Conservation (phyloP, 2,888 invertebrate genomes). For the Zaprionus lineosus region DNA sequence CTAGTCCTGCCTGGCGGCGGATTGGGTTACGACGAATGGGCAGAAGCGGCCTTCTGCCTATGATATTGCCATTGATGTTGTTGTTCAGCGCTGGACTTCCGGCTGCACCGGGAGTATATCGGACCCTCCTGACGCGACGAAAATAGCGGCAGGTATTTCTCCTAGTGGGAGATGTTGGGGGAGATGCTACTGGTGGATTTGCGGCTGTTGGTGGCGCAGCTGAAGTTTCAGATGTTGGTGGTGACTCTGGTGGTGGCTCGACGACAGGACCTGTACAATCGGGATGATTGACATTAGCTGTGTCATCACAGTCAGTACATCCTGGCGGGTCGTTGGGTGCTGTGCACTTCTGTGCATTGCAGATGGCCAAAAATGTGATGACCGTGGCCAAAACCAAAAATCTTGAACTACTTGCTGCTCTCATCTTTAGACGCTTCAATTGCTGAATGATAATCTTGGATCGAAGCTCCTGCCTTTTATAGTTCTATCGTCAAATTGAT, state of each 20-base stretch:
- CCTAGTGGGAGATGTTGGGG: too few species aligned
- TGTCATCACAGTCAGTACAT: slow-evolving; percentile 16
- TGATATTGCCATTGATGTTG: too few species aligned
- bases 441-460: not conserved
- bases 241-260: not conserved
- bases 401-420: not conserved
- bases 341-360: slow-evolving; percentile 2
- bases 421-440: slow-evolving; percentile 9
- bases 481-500: not conserved
- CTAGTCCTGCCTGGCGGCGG: too few species aligned
- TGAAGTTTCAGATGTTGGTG: too few species aligned
- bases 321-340: not conserved
- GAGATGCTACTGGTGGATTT: too few species aligned
- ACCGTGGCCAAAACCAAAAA: slow-evolving; percentile 6
- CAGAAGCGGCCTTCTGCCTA: too few species aligned
- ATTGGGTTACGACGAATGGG: too few species aligned
- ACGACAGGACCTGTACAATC: slow-evolving; percentile 8
- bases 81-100: too few species aligned
- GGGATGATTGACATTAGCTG: not conserved
- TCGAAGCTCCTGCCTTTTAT: not conserved
- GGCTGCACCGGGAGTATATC: too few species aligned
- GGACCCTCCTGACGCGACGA: too few species aligned
- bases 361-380: slow-evolving; percentile 1
- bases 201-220: too few species aligned
- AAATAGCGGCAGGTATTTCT: too few species aligned